These are phyloP conservation scores for Hyaena hyaena DNA, from an alignment of 2,113 vertebrate genomes.

Conservation along the genomic window DNA sequence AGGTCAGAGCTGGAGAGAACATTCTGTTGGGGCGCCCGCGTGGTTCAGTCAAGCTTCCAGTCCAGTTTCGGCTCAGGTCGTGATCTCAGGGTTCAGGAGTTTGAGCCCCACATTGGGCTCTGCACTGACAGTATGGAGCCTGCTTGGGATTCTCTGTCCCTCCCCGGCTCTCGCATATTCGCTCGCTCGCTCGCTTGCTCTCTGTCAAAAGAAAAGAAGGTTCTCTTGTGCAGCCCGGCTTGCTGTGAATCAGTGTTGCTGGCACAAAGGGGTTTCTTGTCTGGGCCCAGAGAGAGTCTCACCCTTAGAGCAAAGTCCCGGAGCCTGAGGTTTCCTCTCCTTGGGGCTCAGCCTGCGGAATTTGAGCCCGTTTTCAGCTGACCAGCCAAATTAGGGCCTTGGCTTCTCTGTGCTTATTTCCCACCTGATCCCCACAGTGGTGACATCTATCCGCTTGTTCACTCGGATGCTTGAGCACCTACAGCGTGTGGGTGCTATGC, in stretches of 20 bases:
- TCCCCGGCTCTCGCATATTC: fast-evolving
- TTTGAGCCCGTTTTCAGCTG: not conserved
- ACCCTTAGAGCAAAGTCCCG: not conserved
- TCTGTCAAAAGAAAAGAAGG: not conserved
- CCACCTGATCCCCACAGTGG: not conserved
- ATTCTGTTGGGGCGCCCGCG: too few relatives aligned
- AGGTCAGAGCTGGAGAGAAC: not conserved
- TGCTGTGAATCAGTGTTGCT: not conserved
- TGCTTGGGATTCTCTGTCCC: too few relatives aligned
- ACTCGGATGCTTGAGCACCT: not conserved
- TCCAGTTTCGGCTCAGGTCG: too few relatives aligned
- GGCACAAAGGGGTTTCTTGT: not conserved
- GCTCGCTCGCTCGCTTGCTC: too few relatives aligned
- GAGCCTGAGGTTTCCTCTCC: not conserved
- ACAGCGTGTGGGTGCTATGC: fast-evolving
- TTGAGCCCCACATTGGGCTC: too few relatives aligned
- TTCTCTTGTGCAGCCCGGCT: not conserved
- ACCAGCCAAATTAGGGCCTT: not conserved
- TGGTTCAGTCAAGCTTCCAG: too few relatives aligned
- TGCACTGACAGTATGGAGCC: too few relatives aligned
- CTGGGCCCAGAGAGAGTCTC: fast-evolving
- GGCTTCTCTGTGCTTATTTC: not conserved
- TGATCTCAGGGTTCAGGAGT: too few relatives aligned
- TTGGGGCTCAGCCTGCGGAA: fast-evolving
- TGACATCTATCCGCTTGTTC: fast-evolving